phyloP scores from a whole-genome alignment of 2,113 vertebrate species.

The Chloroceryle aenea region DNA sequence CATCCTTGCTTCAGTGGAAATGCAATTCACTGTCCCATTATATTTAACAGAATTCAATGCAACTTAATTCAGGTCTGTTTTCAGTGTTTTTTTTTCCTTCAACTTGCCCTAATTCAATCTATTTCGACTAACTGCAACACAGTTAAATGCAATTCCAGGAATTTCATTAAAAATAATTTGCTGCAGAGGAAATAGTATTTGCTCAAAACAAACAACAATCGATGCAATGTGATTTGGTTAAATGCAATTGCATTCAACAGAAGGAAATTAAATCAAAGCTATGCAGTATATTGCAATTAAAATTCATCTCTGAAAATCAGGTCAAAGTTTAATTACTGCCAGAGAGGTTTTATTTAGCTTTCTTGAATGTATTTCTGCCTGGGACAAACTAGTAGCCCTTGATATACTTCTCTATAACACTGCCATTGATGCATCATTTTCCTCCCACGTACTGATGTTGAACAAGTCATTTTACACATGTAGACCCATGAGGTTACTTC shows the following conservation, averaged over 20 bases:
- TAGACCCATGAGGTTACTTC: neutral
- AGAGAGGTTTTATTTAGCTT: constrained; percentile 27
- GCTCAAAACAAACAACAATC: constrained; percentile 24
- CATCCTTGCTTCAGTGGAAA: neutral
- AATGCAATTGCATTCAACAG: constrained; percentile 1
- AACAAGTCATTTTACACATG: neutral
- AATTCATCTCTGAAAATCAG: constrained; percentile 6
- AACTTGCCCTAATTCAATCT: constrained; percentile 47
- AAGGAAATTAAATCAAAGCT: constrained; percentile 50
- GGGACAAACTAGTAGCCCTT: neutral
- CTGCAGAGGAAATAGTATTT: constrained; percentile 10
- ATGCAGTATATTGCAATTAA: constrained; percentile 24
- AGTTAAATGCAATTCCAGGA: constrained; percentile 42
- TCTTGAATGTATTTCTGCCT: neutral
- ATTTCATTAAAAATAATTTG: constrained; percentile 65
- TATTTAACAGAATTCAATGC: constrained; percentile 10
- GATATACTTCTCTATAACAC: neutral
- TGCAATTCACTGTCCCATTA: constrained; percentile 24
- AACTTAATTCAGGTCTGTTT: constrained; percentile 29
- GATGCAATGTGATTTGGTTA: constrained; percentile 52
- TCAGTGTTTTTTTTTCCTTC: neutral
- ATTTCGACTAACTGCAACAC: constrained; percentile 16
- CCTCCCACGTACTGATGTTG: neutral
- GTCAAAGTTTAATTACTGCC: constrained; percentile 40
- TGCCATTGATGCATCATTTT: neutral